Percentiles rank a stretch among this genome's conserved stretches.
phyloP scores from a whole-genome alignment of 1,140 invertebrate genomes.

The Bombyx mandarina region DNA sequence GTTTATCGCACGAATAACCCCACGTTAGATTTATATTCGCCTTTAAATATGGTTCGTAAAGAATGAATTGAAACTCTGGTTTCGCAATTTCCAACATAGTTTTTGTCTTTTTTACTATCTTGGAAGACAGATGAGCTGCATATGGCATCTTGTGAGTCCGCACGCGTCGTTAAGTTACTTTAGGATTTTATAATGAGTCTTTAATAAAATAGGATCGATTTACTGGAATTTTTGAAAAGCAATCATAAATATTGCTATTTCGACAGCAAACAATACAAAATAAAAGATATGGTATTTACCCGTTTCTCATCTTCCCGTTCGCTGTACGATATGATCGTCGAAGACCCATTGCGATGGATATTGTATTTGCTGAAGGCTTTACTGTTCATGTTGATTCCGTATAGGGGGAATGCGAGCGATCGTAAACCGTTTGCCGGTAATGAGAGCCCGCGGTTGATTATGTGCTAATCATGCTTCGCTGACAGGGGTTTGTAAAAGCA shows the following conservation, averaged over 20 bases:
- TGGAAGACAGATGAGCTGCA: no score
- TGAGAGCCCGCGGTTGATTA: slow-evolving; percentile 27
- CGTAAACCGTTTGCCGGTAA: slow-evolving; percentile 31
- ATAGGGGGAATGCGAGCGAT: slow-evolving; percentile 40
- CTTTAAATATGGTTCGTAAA: no score
- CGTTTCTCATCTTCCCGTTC: slow-evolving; percentile 36
- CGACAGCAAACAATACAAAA: slow-evolving; percentile 3
- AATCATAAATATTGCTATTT: background rate
- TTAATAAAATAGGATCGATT: no score
- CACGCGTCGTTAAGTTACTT: no score
- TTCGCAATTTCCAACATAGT: no score
- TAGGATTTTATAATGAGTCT: no score
- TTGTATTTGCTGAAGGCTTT: slow-evolving; percentile 58
- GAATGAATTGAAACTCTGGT: no score
- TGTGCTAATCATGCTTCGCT: slow-evolving; percentile 21
- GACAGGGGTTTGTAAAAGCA: slow-evolving; percentile 6
- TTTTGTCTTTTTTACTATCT: no score
- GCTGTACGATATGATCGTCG: slow-evolving; percentile 38
- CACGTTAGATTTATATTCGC: no score
- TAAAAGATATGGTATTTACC: slow-evolving; percentile 39
- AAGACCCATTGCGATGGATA: slow-evolving; percentile 43
- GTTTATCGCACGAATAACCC: no score
- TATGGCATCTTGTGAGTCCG: no score
- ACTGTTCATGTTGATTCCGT: slow-evolving; percentile 56
- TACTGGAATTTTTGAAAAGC: no score